Base-by-base conservation (phyloP, 2,797 vertebrate species). In the Bryconaethiops microstoma region DNA sequence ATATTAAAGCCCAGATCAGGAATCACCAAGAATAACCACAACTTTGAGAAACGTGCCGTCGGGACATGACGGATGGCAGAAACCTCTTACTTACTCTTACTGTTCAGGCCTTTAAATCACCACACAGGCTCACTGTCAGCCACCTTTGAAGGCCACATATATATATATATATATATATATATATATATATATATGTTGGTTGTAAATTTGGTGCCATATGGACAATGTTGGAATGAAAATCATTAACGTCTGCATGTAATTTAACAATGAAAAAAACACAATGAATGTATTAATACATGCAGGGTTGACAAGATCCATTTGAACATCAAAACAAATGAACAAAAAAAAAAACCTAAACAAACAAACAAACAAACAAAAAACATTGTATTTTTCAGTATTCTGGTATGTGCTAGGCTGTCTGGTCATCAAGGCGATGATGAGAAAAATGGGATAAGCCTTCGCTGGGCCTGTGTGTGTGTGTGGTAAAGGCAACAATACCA, bases 1-100 rank as follows among this genome's bases (percentile, higher is more conserved):
- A 69, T 39, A 25, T 50, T 52, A 39, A 60, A 52, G 64, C 73
- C 55, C 72, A 63, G 60, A 19, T 69, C 64, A 76, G 79, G 23
- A 76, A 71, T 55, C 17, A 17, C 7, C 19, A 42, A 21, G 21
- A 21, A n/a, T 2, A 19, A 63, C 29, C 64, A 67, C 64, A 5
- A 29, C 39, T 14, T n/a, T 6, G 4, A 25, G 57, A 67, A 67
- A 67, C n/a, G 7, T 40, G 42, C 67, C 13, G 21, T 29, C 16
- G 17, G 29, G 23, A 70, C 12, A 6, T 7, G 17, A 42, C 35
- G 35, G 35, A 35, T 35, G 35, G 35, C 35, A 35, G 35, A 35
- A 35, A 35, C 35, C 35, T 2, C 35, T 35, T 35, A 35, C 35
- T 35, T 35, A 35, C 35, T 35, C 2, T 5, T 35, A 4, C 35